Evolutionary conservation across 2,888 invertebrate species (phyloP).

Genomic region (Drosophila anomalata): DNA sequence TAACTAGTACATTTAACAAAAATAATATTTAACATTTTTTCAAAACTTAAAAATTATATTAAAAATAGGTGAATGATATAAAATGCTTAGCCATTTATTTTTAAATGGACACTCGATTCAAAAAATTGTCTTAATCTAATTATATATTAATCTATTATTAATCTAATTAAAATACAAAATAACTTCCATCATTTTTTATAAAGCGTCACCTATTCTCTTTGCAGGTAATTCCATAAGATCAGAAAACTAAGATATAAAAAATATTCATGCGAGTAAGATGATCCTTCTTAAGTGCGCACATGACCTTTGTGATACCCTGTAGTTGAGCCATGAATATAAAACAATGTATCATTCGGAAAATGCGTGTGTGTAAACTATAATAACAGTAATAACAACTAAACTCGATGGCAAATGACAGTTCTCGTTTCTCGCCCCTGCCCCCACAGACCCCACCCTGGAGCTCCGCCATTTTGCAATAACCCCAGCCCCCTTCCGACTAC

Average conservation of each 20-base stretch:
- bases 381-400: constrained; percentile 44
- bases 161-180: too few relatives aligned
- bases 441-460: neutral
- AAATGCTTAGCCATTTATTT: too few relatives aligned
- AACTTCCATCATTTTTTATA: too few relatives aligned
- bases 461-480: neutral
- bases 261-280: too few relatives aligned
- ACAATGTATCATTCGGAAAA: constrained; percentile 27
- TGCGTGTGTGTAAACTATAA: constrained; percentile 40
- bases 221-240: neutral
- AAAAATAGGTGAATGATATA: too few relatives aligned
- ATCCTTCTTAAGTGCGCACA: neutral
- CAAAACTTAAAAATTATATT: too few relatives aligned
- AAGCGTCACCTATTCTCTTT: neutral
- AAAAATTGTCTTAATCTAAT: too few relatives aligned
- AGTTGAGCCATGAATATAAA: constrained; percentile 20
- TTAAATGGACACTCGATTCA: too few relatives aligned
- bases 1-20: too few relatives aligned
- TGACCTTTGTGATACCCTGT: constrained; percentile 4
- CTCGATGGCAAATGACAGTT: constrained; percentile 23
- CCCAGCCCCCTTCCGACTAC: neutral
- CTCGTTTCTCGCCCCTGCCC: constrained; percentile 11
- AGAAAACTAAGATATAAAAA: neutral
- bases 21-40: too few relatives aligned
- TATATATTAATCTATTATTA: too few relatives aligned